Conservation (phyloP, 2,113 vertebrate genomes). For the Axis porcinus region DNA sequence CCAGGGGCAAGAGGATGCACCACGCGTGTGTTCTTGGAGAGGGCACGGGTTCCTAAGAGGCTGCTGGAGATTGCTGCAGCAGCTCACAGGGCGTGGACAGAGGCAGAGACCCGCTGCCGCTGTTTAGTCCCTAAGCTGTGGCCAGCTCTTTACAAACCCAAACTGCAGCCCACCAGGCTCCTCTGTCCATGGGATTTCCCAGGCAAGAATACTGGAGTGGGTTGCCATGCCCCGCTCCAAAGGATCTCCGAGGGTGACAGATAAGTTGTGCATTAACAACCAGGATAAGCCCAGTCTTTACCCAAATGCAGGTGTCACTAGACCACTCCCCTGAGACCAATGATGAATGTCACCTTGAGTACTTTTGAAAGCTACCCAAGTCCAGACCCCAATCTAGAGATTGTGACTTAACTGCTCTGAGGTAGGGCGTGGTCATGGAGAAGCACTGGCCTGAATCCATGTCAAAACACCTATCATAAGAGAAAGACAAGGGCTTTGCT, state of each 20-base stretch:
- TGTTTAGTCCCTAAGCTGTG: not conserved
- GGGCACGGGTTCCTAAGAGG: not conserved
- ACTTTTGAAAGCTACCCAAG: not conserved
- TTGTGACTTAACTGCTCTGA: not conserved
- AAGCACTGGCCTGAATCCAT: not conserved
- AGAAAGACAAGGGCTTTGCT: not conserved
- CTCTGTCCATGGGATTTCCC: not conserved
- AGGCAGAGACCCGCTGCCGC: not conserved
- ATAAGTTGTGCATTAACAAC: not conserved
- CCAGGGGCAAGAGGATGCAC: not conserved
- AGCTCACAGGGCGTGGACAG: not conserved
- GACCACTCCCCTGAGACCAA: not conserved
- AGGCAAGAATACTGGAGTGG: not conserved
- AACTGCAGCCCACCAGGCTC: not conserved
- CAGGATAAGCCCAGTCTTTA: not conserved
- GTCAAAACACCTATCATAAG: not conserved
- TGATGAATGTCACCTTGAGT: not conserved
- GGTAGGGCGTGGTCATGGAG: not conserved
- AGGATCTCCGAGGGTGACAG: not conserved
- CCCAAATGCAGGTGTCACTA: not conserved
- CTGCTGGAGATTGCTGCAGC: not conserved
- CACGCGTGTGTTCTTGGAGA: not conserved
- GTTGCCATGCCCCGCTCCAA: not conserved
- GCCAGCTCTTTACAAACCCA: not conserved
- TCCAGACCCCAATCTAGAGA: not conserved